Percentiles rank a stretch among this genome's conserved stretches.
Evolutionary conservation across 2,888 invertebrate genomes (phyloP).

Genomic region (Cephus nigrinus): DNA sequence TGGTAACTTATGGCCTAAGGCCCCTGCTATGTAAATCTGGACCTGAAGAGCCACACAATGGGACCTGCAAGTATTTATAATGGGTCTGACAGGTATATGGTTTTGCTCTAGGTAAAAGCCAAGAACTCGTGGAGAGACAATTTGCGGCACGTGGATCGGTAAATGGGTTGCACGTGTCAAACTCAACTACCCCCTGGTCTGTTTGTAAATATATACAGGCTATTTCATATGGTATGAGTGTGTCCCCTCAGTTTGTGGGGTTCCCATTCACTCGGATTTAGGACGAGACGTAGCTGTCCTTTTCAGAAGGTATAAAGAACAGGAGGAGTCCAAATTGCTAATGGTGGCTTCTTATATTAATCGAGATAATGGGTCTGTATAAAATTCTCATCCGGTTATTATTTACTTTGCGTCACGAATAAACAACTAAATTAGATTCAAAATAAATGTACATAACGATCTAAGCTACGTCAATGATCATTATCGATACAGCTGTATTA

Average conservation of each 20-base stretch:
- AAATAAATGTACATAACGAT: background rate
- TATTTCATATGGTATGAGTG: background rate
- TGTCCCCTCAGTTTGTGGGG: background rate
- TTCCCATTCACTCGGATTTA: background rate
- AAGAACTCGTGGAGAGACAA: background rate
- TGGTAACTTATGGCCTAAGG: background rate
- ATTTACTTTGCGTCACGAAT: background rate
- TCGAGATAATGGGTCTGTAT: background rate
- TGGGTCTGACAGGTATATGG: background rate
- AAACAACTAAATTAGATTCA: background rate
- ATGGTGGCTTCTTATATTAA: background rate
- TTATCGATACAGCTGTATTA: background rate
- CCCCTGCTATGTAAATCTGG: background rate
- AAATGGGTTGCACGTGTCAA: background rate
- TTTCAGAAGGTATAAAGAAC: background rate
- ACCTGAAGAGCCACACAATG: background rate
- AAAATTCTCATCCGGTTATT: background rate
- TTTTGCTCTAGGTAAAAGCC: background rate
- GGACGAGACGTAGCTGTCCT: background rate
- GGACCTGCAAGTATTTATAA: background rate
- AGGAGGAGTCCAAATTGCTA: background rate
- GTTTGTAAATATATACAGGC: background rate
- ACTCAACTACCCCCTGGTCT: background rate
- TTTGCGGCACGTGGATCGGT: background rate
- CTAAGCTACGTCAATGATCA: background rate